These are phyloP conservation scores for Junonia oenone DNA, from an alignment of 2,888 invertebrate species.

Conservation along the genomic window DNA sequence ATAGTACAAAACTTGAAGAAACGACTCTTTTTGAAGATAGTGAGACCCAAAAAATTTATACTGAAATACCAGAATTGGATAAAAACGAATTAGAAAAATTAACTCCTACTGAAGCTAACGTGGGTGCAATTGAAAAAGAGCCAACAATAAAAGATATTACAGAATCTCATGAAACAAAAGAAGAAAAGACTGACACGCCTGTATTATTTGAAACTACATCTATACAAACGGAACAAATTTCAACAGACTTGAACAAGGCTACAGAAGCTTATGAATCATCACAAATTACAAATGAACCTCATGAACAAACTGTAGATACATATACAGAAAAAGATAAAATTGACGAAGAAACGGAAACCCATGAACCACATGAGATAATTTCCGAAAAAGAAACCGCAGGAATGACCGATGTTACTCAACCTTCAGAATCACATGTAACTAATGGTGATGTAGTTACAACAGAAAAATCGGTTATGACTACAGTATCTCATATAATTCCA, in stretches of 20 bases:
- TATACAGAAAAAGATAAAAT: neutral
- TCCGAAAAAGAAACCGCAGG: neutral
- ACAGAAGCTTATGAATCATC: slow-evolving; percentile 3
- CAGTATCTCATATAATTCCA: slow-evolving; percentile 3
- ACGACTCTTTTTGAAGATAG: slow-evolving; percentile 12
- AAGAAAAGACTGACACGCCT: neutral
- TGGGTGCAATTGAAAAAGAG: slow-evolving; percentile 1
- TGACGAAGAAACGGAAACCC: neutral
- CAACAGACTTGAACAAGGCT: slow-evolving; percentile 4
- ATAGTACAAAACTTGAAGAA: neutral
- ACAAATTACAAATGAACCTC: neutral
- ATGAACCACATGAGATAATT: neutral
- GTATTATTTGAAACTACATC: neutral
- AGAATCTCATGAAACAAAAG: slow-evolving; percentile 1
- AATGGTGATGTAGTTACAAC: neutral
- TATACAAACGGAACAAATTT: slow-evolving; percentile 18
- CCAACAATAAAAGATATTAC: neutral
- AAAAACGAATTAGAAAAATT: neutral
- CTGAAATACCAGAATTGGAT: neutral
- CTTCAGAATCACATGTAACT: neutral
- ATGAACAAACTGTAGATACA: neutral
- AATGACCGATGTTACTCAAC: neutral
- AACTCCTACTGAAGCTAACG: neutral
- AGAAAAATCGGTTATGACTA: neutral
- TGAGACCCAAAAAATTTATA: slow-evolving; percentile 9